Conservation (phyloP, 1,140 invertebrate species). For the Drosophila watanabei region DNA sequence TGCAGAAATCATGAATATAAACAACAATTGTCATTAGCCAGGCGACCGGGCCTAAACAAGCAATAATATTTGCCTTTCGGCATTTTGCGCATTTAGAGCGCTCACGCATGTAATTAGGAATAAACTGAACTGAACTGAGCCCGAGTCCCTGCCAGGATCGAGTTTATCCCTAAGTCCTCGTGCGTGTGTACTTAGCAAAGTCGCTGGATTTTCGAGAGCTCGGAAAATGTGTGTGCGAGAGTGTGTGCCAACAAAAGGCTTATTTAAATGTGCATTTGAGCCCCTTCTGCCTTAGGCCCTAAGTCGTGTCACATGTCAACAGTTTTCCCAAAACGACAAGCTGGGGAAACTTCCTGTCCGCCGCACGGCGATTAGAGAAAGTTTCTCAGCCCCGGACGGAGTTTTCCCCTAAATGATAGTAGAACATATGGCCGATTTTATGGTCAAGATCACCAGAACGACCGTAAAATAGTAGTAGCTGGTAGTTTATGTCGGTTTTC, state of each 20-base stretch:
- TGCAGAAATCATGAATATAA: slow-evolving; percentile 36
- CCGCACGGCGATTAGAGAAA: slow-evolving; percentile 38
- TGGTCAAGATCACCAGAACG: slow-evolving; percentile 34
- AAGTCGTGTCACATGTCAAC: slow-evolving; percentile 69
- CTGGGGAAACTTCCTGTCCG: slow-evolving; percentile 54
- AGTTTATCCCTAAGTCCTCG: slow-evolving; percentile 46
- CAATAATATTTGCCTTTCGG: slow-evolving; percentile 60
- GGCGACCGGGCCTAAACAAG: slow-evolving; percentile 50
- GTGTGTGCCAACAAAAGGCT: slow-evolving; percentile 51
- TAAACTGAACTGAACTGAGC: slow-evolving; percentile 36
- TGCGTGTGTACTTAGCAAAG: slow-evolving; percentile 65
- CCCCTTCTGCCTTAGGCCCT: slow-evolving; percentile 23
- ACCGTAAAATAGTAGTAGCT: slow-evolving; percentile 28
- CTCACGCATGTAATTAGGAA: slow-evolving; percentile 69
- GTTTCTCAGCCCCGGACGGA: slow-evolving; percentile 13
- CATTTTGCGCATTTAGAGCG: slow-evolving; percentile 66
- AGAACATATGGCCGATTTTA: slow-evolving; percentile 48
- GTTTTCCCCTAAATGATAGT: slow-evolving; percentile 18
- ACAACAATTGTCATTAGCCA: slow-evolving; percentile 41
- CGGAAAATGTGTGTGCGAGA: slow-evolving; percentile 20
- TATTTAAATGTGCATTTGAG: slow-evolving; percentile 57
- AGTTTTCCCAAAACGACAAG: slow-evolving; percentile 29
- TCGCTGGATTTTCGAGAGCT: slow-evolving; percentile 59
- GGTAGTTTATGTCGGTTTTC: slow-evolving; percentile 29
- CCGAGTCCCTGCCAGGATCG: not conserved